A percentile compares a stretch with the other conserved stretches of the same genome.
phyloP scores from a whole-genome alignment of 2,113 vertebrate genomes.

The Lagopus leucura region DNA sequence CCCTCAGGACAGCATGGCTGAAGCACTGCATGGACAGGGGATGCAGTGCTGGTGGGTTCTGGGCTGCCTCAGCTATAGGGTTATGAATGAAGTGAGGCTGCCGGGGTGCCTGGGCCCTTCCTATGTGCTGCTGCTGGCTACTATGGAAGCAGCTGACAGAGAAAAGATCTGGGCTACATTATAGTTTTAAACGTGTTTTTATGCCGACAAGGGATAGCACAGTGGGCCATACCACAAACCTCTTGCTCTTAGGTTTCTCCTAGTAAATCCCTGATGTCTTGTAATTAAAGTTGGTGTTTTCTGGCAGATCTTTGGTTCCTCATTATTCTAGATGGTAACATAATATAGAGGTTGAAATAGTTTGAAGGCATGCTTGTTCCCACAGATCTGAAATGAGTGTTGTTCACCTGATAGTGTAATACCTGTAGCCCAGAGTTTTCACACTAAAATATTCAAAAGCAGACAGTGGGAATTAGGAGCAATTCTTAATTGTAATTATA shows the following conservation, averaged over 20 bases:
- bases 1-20: fast-evolving
- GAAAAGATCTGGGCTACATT: neutral
- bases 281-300: neutral
- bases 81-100: fast-evolving
- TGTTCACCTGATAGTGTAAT: neutral
- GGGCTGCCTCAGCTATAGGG: neutral
- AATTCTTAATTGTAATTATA: neutral
- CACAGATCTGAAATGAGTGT: neutral
- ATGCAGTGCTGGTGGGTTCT: fast-evolving
- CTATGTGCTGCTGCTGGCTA: neutral
- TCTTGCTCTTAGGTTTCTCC: neutral
- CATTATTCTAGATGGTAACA: neutral
- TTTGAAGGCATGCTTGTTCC: neutral
- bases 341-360: neutral
- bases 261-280: neutral
- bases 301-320: neutral
- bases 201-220: neutral
- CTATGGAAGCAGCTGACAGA: neutral
- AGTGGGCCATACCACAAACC: neutral
- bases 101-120: neutral
- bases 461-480: neutral
- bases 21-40: neutral
- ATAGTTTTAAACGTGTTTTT: neutral
- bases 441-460: neutral
- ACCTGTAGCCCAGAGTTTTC: neutral